Base-by-base conservation (phyloP, 2,113 vertebrate species). In the Indri indri region DNA sequence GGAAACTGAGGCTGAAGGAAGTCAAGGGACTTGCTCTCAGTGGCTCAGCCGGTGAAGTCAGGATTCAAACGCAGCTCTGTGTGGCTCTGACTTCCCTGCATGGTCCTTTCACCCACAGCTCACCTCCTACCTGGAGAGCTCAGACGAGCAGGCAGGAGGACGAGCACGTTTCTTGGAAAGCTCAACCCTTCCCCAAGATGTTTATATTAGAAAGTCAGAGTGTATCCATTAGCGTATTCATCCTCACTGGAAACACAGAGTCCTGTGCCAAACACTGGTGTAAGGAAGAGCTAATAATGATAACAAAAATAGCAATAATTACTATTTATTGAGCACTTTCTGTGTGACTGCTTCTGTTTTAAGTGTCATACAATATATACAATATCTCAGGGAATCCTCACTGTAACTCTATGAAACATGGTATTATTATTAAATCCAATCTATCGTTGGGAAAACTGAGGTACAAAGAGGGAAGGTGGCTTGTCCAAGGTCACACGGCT, bases 301-400 rank as follows among this genome's bases (percentile, higher is more conserved):
- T 9, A 32, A 45, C 3, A 52, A 57, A 6, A 74, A 11, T 13
- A 27, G 11, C 20, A 32, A 5, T 2, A 12, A 22, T 54, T 50
- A 22, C 11, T 37, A 2, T 52, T 59, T 16, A 30, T 4, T 9
- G 30, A 65, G 16, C 16, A 54, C 9, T 42, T 45, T 0, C 9
- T 50, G 3, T 6, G 9, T 9, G 57, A 73, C 66, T 16, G 22
- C 45, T 40, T 77, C 85, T 89, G 22, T 34, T 52, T 81, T 65
- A 22, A 81, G 70, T 32, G 40, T 47, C 70, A 0, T 10, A 14
- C 13, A 74, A 42, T 16, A 47, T 0, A 12, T 8, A 17, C 5
- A 13, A 2, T 45, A 20, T 65, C 65, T 85, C 52, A 8, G 54
- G 20, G 9, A 45, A 63, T 11, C 22, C 71, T 85, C 57, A 2